Base-by-base conservation (phyloP, 2,113 vertebrate genomes). In the Strigops habroptila region DNA sequence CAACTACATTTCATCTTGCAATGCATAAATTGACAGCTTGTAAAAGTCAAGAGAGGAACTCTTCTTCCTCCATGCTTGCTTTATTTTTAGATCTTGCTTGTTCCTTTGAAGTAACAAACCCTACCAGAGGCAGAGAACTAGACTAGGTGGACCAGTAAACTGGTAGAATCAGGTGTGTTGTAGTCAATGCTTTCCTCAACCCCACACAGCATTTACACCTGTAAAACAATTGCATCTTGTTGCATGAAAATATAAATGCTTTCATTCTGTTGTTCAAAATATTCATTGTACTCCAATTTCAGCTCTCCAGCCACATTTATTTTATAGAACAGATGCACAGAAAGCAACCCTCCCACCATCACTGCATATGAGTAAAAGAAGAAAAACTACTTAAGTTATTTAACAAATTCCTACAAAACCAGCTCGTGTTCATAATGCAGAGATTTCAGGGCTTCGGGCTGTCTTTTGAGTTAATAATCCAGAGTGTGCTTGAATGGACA, bases 311-410 rank as follows among this genome's bases (percentile, higher is more conserved):
- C 18, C 43, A 63, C 53, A 59, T 70, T 67, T 62, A 70, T 68
- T 82, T 88, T 78, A 59, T 51, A 63, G 75, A 96, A 91, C 88
- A 96, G 90, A 94, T 90, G 87, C 46, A 80, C 68, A 59, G 49
- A 95, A 93, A 81, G 43, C 75, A 91, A 70, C 12, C 60, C 86
- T 95, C 82, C 79, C 60, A 90, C 82, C 37, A 89, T 22, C 57
- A 49, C 0, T 23, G 35, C 71, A 28, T 73, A 9, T 43, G 74
- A 95, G 30, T 21, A 87, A 90, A 82, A 11, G 48, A 41, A 87
- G 39, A 88, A 62, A 86, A 85, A 57, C 13, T 55, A 44, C 22
- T 68, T 31, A 44, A 71, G 18, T 10, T 74, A 41, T 81, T 90
- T 43, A 43, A 67, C 9, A 80, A 84, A 73, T 21, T 80, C 67